Conservation (phyloP, 1,140 invertebrate genomes). For the Drosophila lacteicornis region DNA sequence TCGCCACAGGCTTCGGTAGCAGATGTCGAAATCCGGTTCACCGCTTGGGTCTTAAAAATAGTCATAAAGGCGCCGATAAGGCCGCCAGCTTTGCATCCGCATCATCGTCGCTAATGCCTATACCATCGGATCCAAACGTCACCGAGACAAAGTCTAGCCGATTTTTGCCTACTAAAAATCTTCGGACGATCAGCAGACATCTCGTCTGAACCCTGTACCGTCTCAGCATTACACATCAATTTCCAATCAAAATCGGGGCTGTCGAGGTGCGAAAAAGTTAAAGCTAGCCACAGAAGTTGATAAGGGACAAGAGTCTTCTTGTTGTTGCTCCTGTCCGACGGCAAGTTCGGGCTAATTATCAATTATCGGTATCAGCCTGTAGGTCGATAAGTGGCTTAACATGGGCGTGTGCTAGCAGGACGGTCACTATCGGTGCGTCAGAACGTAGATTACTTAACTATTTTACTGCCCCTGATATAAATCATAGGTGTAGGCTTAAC, state of each 20-base stretch:
- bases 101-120: conserved; percentile 26
- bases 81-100: conserved; percentile 52
- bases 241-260: background rate
- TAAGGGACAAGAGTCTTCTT: background rate
- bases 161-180: background rate
- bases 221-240: conserved; percentile 18
- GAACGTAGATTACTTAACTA: conserved; percentile 8
- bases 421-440: conserved; percentile 22
- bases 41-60: conserved; percentile 37
- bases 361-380: conserved; percentile 34
- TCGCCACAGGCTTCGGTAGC: conserved; percentile 19
- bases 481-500: conserved; percentile 5
- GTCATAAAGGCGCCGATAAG: conserved; percentile 27
- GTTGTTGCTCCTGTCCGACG: background rate
- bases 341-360: conserved; percentile 24
- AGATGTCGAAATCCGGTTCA: conserved; percentile 61
- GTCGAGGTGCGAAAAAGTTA: conserved; percentile 13
- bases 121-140: conserved; percentile 20
- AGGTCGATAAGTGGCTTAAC: conserved; percentile 41
- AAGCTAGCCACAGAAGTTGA: conserved; percentile 6
- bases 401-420: conserved; percentile 12
- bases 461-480: conserved; percentile 28
- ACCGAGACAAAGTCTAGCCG: conserved; percentile 18
- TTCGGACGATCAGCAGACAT: conserved; percentile 25
- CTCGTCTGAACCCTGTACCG: conserved; percentile 20